Base-by-base conservation (phyloP, 1,140 invertebrate species). In the Drosophila kanapiae region DNA sequence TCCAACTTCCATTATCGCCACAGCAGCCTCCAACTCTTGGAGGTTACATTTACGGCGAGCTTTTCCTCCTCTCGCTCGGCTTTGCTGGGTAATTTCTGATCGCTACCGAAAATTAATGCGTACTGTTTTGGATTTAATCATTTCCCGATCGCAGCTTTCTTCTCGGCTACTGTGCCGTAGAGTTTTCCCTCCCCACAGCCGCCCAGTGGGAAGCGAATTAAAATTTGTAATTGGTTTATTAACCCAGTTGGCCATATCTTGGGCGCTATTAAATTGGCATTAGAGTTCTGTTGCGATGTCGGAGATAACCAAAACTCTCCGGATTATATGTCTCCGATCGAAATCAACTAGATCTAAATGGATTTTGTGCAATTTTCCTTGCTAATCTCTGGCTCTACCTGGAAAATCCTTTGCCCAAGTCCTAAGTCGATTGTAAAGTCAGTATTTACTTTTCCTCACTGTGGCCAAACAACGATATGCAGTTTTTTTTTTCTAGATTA, bases 21-120 rank as follows among this genome's bases (percentile, higher is more conserved):
- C 42, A 42, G 37, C 23, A 40, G 48, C 51, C 56, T 16, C 42
- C 49, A 42, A 10, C 14, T 31, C 35, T 43, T 65, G 47, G 60
- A 62, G 54, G 45, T 43, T 56, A 78, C 58, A 62, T 58, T n/a
- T n/a, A n/a, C 47, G 35, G 0, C 18, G 56, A 51, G 78, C 74
- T 76, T 65, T 72, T 72, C 65, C 35, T 54, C 35, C 35, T 58
- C 35, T 63, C 64, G 76, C 77, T 35, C 13, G 69, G 70, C 58
- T 64, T 68, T 68, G 60, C 49, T 47, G 59, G 64, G 75, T 88
- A 90, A 90, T 88, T 84, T 75, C 58, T 76, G 77, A 84, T 78
- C 85, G 85, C 85, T 88, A 90, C 85, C 78, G 85, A 88, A 88
- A 90, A 88, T 88, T 84, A 90, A 88, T 88, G 85, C 85, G 85